Percentiles rank a stretch among this genome's conserved stretches.
These are phyloP conservation scores for Discoglossus pictus DNA, from an alignment of 2,797 vertebrate genomes.

Conservation along the genomic window DNA sequence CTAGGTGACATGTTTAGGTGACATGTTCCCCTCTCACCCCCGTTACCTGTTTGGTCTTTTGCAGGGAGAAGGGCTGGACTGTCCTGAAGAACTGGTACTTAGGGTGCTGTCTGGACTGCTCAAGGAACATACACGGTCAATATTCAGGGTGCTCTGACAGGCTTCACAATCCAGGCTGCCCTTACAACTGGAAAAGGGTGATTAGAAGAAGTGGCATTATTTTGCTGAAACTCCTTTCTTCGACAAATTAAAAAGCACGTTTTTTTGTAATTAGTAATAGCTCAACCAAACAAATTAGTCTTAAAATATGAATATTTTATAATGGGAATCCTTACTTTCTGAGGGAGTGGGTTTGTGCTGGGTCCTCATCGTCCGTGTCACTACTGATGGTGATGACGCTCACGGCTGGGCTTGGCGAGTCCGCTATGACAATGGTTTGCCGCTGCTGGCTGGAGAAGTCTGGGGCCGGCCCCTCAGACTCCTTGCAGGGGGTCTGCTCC, in stretches of 20 bases:
- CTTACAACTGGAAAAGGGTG: slow-evolving; percentile 82
- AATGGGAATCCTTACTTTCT: slow-evolving; percentile 80
- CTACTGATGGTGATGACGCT: slow-evolving; percentile 98
- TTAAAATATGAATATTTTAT: too few relatives aligned
- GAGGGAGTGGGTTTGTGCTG: slow-evolving; percentile 75
- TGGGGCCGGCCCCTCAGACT: slow-evolving; percentile 70
- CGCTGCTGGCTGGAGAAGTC: slow-evolving; percentile 78
- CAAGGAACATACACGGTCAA: slow-evolving; percentile 92
- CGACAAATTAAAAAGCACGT: too few relatives aligned
- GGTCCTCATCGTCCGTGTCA: slow-evolving; percentile 85
- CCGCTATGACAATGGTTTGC: slow-evolving; percentile 83
- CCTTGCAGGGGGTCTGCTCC: slow-evolving; percentile 75
- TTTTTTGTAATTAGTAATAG: too few relatives aligned
- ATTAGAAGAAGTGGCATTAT: slow-evolving; percentile 33
- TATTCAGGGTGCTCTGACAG: slow-evolving; percentile 93
- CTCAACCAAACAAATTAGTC: too few relatives aligned
- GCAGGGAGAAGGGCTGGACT: slow-evolving; percentile 89
- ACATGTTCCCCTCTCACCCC: neutral
- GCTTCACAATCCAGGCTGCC: slow-evolving; percentile 92
- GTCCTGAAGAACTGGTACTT: slow-evolving; percentile 91
- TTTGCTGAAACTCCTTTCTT: too few relatives aligned
- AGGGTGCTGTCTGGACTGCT: slow-evolving; percentile 96
- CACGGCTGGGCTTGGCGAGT: slow-evolving; percentile 85
- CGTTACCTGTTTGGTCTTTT: slow-evolving; percentile 92
- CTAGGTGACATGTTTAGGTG: too few relatives aligned